These are phyloP conservation scores for Psittacula cyanocephala DNA, from an alignment of 2,113 vertebrate species.

Conservation along the genomic window DNA sequence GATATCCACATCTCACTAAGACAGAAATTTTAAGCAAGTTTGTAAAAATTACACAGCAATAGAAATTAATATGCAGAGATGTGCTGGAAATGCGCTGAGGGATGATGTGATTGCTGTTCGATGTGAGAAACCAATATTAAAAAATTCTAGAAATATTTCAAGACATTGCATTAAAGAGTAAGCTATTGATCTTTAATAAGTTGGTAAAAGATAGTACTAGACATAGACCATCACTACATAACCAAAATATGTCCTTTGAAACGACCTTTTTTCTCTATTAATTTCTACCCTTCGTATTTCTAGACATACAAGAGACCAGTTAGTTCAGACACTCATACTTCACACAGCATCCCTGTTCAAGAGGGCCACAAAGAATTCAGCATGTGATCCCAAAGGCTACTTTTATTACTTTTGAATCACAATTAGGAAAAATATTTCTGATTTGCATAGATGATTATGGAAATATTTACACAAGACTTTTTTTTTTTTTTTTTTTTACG, in stretches of 20 bases:
- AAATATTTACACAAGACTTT: slow-evolving; percentile 31
- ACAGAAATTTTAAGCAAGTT: not conserved
- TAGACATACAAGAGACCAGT: not conserved
- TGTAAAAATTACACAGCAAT: not conserved
- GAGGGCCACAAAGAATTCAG: not conserved
- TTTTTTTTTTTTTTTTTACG: not conserved
- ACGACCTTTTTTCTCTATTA: not conserved
- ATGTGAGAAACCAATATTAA: not conserved
- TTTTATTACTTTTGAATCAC: not conserved
- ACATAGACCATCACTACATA: not conserved
- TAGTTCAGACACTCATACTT: not conserved
- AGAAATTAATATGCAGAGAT: not conserved
- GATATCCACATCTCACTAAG: not conserved
- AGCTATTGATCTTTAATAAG: not conserved
- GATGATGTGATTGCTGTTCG: not conserved
- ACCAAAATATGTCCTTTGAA: not conserved
- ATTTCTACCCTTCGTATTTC: not conserved
- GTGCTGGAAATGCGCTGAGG: not conserved
- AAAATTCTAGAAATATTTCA: not conserved
- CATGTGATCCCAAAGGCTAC: not conserved
- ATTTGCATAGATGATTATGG: not conserved
- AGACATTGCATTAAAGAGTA: not conserved
- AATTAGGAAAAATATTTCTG: not conserved
- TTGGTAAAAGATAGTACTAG: not conserved
- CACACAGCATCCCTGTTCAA: not conserved